Percentiles rank a stretch among this genome's conserved stretches.
These are phyloP conservation scores for Nasua narica DNA, from an alignment of 2,797 vertebrate species.

Conservation along the genomic window DNA sequence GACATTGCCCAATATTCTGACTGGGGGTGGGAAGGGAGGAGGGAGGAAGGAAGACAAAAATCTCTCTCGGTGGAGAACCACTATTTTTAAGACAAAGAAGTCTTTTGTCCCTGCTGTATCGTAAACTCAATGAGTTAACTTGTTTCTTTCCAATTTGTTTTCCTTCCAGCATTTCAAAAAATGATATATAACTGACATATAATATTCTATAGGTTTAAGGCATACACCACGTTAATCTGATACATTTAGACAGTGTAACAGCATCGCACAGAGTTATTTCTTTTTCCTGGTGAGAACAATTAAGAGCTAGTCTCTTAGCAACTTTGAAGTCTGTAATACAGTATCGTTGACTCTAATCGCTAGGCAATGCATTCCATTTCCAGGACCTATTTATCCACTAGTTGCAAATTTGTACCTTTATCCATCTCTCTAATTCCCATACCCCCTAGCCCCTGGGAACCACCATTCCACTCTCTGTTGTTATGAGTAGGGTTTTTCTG, in stretches of 20 bases:
- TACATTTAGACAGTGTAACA: not conserved
- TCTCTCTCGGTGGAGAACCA: not conserved
- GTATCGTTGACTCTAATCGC: no score
- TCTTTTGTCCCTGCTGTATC: not conserved
- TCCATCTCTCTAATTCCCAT: not conserved
- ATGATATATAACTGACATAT: not conserved
- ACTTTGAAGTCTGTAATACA: not conserved
- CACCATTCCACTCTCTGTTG: not conserved
- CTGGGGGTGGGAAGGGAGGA: rapidly evolving
- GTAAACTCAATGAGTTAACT: not conserved
- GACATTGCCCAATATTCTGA: not conserved
- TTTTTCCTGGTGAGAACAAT: not conserved
- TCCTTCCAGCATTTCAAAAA: not conserved
- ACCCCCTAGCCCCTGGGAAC: not conserved
- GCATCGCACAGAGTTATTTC: not conserved
- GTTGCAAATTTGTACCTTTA: not conserved
- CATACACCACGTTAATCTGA: not conserved
- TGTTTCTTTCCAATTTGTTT: not conserved
- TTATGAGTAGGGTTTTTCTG: not conserved
- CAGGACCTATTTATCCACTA: not conserved
- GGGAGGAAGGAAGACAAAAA: not conserved
- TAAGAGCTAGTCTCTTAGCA: not conserved
- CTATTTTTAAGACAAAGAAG: not conserved
- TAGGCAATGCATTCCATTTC: not conserved
- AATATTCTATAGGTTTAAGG: not conserved